phyloP scores from a whole-genome alignment of 2,888 invertebrate species.

The Thumatha senex region DNA sequence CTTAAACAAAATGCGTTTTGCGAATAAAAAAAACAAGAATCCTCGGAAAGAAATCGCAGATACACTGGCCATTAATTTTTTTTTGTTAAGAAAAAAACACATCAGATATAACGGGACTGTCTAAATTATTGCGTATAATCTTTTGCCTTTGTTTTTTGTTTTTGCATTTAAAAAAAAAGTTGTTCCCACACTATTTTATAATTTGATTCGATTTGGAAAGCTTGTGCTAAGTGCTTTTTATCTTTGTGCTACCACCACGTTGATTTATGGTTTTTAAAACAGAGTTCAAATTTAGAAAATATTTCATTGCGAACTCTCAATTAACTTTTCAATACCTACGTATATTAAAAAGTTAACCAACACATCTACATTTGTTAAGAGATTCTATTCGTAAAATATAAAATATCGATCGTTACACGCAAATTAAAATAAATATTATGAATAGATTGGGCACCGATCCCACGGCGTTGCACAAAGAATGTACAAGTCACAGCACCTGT shows the following conservation, averaged over 20 bases:
- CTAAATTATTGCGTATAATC: conserved; percentile 79
- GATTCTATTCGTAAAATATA: conserved; percentile 7
- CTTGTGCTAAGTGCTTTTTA: conserved; percentile 29
- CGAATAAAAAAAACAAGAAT: conserved; percentile 47
- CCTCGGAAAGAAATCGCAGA: conserved; percentile 70
- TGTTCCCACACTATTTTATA: conserved; percentile 67
- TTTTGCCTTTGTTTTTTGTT: conserved; percentile 62
- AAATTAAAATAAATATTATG: conserved; percentile 43
- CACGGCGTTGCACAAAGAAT: conserved; percentile 63
- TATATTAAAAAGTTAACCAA: too few species aligned
- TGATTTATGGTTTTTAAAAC: conserved; percentile 3
- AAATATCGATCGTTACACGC: conserved; percentile 24
- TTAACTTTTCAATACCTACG: too few species aligned
- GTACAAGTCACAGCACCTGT: conserved; percentile 76
- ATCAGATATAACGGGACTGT: conserved; percentile 69
- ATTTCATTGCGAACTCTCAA: too few species aligned
- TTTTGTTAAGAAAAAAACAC: conserved; percentile 57
- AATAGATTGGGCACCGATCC: conserved; percentile 35
- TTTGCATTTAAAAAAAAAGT: conserved; percentile 54
- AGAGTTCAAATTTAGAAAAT: too few species aligned
- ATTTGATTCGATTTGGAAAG: conserved; percentile 27
- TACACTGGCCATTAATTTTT: conserved; percentile 74
- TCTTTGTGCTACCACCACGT: conserved; percentile 26
- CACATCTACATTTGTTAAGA: too few species aligned
- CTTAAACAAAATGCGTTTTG: conserved; percentile 50